phyloP scores from a whole-genome alignment of 2,888 invertebrate species.

The Amphipyra berbera region DNA sequence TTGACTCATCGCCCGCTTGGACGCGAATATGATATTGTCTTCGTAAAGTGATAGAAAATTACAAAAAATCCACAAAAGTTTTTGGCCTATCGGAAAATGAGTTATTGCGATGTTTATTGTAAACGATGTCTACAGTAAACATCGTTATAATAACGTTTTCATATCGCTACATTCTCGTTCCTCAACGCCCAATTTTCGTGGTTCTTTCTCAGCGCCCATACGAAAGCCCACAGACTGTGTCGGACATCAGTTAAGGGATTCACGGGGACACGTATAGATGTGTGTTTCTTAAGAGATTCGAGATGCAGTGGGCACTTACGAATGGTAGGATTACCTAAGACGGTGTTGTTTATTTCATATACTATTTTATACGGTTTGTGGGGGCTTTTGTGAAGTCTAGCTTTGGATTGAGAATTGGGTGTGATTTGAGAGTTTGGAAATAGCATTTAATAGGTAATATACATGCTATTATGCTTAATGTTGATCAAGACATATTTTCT shows the following conservation, averaged over 20 bases:
- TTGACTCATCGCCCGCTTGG: too few relatives aligned
- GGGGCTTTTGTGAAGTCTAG: slow-evolving; percentile 1
- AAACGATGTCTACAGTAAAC: too few relatives aligned
- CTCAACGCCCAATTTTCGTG: slow-evolving; percentile 8
- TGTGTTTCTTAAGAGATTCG: slow-evolving; percentile 59
- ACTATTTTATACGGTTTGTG: slow-evolving; percentile 38
- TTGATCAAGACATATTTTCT: too few relatives aligned
- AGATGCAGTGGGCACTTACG: slow-evolving; percentile 60
- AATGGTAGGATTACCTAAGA: slow-evolving; percentile 59
- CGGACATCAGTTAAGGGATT: slow-evolving; percentile 65
- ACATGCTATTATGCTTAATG: too few relatives aligned
- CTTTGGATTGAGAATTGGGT: too few relatives aligned
- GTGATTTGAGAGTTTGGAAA: too few relatives aligned
- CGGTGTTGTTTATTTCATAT: slow-evolving; percentile 50
- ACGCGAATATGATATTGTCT: too few relatives aligned
- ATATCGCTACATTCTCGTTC: slow-evolving; percentile 29
- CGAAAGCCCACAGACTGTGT: slow-evolving; percentile 53
- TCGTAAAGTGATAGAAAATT: too few relatives aligned
- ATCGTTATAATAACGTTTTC: slow-evolving; percentile 19
- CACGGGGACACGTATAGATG: slow-evolving; percentile 60
- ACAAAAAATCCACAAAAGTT: too few relatives aligned
- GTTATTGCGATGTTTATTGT: too few relatives aligned
- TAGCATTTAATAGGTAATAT: too few relatives aligned
- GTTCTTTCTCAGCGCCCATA: slow-evolving; percentile 52
- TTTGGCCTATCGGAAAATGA: too few relatives aligned